Conservation (phyloP, 2,888 invertebrate species). For the Lochmaea capreae region DNA sequence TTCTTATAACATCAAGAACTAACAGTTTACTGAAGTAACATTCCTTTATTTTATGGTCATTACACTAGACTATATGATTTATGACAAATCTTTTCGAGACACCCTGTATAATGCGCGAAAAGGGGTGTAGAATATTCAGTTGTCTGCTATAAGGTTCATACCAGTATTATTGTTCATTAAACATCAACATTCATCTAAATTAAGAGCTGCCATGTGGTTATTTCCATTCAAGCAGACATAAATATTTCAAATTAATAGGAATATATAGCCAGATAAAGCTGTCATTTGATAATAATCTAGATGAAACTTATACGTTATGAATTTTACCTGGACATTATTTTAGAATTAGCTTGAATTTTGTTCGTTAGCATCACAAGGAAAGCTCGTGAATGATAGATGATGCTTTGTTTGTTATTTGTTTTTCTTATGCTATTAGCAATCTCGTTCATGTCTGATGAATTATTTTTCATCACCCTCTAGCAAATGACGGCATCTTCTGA, state of each 20-base stretch:
- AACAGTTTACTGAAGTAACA: no score
- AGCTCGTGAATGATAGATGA: slow-evolving; percentile 13
- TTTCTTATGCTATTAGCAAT: not conserved
- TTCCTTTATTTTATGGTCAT: no score
- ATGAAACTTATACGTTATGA: not conserved
- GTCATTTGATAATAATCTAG: not conserved
- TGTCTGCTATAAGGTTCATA: not conserved
- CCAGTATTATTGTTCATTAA: not conserved
- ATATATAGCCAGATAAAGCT: not conserved
- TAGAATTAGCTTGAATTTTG: not conserved
- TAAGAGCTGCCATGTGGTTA: not conserved
- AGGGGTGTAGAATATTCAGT: not conserved
- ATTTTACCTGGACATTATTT: not conserved
- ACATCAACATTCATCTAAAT: not conserved
- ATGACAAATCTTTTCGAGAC: no score
- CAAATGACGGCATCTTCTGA: slow-evolving; percentile 3
- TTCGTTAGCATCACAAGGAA: not conserved
- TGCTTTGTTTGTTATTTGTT: slow-evolving; percentile 15
- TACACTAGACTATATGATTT: no score
- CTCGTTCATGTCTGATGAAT: not conserved
- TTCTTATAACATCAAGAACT: no score
- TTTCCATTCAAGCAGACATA: not conserved
- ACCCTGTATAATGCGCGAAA: no score
- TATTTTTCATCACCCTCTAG: slow-evolving; percentile 10
- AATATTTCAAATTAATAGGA: slow-evolving; percentile 6